A percentile compares a stretch with the other conserved stretches of the same genome.
phyloP scores from a whole-genome alignment of 2,888 invertebrate species.

The Thelaira solivaga region DNA sequence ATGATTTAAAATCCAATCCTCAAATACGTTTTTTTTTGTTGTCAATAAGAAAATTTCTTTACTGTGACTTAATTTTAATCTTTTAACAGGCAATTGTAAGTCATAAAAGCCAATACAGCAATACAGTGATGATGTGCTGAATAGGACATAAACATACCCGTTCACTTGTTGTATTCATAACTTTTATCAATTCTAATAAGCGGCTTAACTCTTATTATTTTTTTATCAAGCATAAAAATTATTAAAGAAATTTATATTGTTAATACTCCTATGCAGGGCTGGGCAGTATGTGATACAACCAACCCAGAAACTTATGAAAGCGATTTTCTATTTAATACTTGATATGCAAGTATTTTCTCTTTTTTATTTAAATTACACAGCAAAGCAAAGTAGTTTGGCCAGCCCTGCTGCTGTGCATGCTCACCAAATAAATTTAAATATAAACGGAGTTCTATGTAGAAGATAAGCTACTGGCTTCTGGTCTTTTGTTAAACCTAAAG shows the following conservation, averaged over 20 bases:
- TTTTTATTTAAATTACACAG: no score
- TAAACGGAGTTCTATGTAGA: background rate
- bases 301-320: no score
- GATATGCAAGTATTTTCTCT: no score
- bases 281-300: no score
- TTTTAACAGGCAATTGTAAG: conserved; percentile 22
- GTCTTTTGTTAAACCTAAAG: background rate
- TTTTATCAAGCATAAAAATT: conserved; percentile 17
- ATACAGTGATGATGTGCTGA: background rate
- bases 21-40: background rate
- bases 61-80: conserved; percentile 25
- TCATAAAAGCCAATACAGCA: background rate
- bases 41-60: no score
- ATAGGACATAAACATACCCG: background rate
- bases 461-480: conserved; percentile 11
- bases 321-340: no score
- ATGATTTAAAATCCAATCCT: background rate
- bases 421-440: no score
- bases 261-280: no score
- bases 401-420: no score
- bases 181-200: conserved; percentile 56
- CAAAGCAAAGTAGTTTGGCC: no score
- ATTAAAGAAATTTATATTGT: background rate
- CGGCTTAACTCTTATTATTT: conserved; percentile 43
- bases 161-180: background rate